Conservation (phyloP, 2,113 vertebrate species). For the Elaphurus davidianus region DNA sequence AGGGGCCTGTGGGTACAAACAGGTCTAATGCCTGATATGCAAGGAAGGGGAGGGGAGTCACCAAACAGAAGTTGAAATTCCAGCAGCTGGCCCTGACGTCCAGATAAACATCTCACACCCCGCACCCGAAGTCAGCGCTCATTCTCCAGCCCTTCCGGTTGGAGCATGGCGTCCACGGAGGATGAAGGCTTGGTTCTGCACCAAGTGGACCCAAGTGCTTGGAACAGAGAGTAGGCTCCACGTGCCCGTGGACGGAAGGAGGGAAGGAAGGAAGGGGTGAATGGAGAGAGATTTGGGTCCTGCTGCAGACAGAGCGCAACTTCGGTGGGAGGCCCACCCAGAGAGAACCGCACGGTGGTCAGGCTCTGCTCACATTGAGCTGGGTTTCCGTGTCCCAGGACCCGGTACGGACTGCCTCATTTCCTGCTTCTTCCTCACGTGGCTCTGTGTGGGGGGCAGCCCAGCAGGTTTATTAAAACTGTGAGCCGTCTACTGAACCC, state of each 20-base stretch:
- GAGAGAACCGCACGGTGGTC: background rate
- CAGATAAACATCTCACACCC: background rate
- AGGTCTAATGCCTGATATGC: no score
- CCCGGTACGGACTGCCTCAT: background rate
- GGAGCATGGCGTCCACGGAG: background rate
- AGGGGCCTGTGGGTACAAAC: no score
- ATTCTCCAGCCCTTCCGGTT: rapidly evolving
- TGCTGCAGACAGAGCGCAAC: background rate
- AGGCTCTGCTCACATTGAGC: background rate
- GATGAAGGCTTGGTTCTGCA: background rate
- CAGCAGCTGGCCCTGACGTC: background rate
- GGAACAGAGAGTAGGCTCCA: background rate
- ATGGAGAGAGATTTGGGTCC: background rate
- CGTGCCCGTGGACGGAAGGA: rapidly evolving
- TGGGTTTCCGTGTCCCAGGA: background rate
- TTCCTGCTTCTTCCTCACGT: background rate
- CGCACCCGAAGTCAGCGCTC: rapidly evolving
- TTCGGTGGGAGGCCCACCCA: no score
- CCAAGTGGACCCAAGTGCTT: background rate
- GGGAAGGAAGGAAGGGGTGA: background rate
- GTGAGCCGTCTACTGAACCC: background rate
- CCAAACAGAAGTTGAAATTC: background rate
- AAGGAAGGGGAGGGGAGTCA: rapidly evolving
- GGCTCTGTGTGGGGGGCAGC: background rate
- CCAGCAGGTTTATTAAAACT: background rate